phyloP scores from a whole-genome alignment of 2,113 vertebrate genomes.

The Glaucomys volans region DNA sequence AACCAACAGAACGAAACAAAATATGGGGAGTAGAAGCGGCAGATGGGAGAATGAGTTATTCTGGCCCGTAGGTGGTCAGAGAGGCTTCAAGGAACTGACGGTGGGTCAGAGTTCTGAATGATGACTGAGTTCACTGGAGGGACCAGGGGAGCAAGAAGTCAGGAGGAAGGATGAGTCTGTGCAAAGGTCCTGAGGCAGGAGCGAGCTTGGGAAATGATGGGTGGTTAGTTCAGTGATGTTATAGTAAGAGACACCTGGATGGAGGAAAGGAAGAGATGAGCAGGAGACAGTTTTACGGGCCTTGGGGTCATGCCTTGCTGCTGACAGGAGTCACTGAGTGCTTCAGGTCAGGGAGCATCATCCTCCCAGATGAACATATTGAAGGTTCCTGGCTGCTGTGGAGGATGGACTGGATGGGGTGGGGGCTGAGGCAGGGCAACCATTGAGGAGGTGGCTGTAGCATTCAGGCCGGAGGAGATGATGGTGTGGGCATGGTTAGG shows the following conservation, averaged over 20 bases:
- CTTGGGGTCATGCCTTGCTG: neutral
- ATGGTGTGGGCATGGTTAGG: neutral
- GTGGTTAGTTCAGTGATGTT: neutral
- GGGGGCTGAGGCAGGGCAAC: neutral
- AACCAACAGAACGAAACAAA: neutral
- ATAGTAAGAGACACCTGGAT: neutral
- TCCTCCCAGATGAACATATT: neutral
- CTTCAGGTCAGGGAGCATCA: neutral
- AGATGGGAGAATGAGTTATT: neutral
- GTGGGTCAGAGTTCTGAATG: neutral
- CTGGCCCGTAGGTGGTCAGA: neutral
- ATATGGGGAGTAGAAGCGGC: neutral
- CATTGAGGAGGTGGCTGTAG: neutral
- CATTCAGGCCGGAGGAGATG: neutral
- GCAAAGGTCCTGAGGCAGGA: neutral
- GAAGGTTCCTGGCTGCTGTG: neutral
- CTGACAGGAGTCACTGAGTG: fast-evolving
- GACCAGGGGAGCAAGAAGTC: neutral
- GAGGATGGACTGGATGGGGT: neutral
- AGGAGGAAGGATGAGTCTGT: neutral
- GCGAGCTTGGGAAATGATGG: neutral
- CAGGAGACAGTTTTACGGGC: neutral
- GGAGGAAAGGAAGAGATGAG: neutral
- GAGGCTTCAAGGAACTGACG: neutral
- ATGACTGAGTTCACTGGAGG: neutral